A percentile compares a stretch with the other conserved stretches of the same genome.
Conservation (phyloP, 2,888 invertebrate species). For the Andrena minutula region DNA sequence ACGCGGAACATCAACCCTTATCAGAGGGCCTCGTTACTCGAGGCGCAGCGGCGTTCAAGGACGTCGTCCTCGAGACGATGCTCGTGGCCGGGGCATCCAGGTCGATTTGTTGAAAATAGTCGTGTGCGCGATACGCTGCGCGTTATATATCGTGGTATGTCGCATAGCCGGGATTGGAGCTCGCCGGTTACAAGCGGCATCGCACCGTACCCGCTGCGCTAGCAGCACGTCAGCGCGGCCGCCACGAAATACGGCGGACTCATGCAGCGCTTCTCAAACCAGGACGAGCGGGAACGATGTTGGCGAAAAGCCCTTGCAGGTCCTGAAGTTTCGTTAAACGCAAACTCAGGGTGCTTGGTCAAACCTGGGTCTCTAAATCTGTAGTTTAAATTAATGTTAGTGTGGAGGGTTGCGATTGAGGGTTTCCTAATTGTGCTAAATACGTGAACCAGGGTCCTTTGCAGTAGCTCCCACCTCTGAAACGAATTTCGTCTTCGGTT, state of each 20-base stretch:
- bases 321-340: too few relatives aligned
- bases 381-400: too few relatives aligned
- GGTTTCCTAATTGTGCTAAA: too few relatives aligned
- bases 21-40: conserved; percentile 28
- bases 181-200: conserved; percentile 71
- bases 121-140: conserved; percentile 53
- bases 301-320: neutral
- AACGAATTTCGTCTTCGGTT: too few relatives aligned
- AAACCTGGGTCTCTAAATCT: too few relatives aligned
- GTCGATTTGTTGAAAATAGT: conserved; percentile 71
- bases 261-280: conserved; percentile 77
- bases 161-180: conserved; percentile 65
- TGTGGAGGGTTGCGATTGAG: too few relatives aligned
- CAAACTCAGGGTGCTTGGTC: too few relatives aligned
- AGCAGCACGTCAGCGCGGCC: conserved; percentile 67
- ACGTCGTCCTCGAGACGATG: conserved; percentile 43
- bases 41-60: conserved; percentile 38
- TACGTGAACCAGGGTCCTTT: too few relatives aligned
- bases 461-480: too few relatives aligned
- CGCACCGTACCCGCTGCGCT: conserved; percentile 72
- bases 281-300: neutral
- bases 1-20: conserved; percentile 53
- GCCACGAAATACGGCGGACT: conserved; percentile 72
- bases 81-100: conserved; percentile 45
- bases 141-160: conserved; percentile 70